These are phyloP conservation scores for Phoebastria nigripes DNA, from an alignment of 2,797 vertebrate genomes.

Conservation along the genomic window DNA sequence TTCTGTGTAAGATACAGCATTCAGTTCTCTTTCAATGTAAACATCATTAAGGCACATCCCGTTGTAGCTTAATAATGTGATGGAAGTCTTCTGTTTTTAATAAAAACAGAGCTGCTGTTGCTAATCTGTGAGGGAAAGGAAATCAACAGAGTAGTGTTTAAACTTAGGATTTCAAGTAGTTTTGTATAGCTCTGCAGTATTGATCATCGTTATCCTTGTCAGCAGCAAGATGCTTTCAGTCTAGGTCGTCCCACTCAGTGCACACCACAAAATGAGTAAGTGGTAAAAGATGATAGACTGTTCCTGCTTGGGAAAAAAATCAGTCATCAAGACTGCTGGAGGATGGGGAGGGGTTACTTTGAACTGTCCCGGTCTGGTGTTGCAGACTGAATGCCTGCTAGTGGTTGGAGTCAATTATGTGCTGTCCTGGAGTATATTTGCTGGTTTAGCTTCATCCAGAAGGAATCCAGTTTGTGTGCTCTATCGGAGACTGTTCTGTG, in stretches of 20 bases:
- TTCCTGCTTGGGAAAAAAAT: not conserved
- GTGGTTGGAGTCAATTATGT: not conserved
- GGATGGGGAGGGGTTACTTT: not conserved
- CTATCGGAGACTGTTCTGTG: not conserved
- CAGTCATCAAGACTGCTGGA: not conserved
- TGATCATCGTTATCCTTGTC: not conserved
- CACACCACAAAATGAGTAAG: not conserved
- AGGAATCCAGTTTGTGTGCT: not conserved
- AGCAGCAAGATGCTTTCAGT: not conserved
- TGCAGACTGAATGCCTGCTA: not conserved
- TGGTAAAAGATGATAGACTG: not conserved
- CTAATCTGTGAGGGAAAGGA: not conserved
- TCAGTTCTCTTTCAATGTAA: not conserved
- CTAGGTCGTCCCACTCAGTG: not conserved
- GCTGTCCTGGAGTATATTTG: not conserved
- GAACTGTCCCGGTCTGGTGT: not conserved
- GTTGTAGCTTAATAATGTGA: not conserved
- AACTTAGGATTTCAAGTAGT: not conserved
- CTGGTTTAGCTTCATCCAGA: not conserved
- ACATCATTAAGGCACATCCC: not conserved
- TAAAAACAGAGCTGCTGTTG: not conserved
- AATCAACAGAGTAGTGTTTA: not conserved
- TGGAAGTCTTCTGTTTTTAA: not conserved
- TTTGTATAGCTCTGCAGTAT: not conserved
- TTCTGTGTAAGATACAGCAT: not conserved